phyloP scores from a whole-genome alignment of 2,888 invertebrate species.

The Homarus gammarus region DNA sequence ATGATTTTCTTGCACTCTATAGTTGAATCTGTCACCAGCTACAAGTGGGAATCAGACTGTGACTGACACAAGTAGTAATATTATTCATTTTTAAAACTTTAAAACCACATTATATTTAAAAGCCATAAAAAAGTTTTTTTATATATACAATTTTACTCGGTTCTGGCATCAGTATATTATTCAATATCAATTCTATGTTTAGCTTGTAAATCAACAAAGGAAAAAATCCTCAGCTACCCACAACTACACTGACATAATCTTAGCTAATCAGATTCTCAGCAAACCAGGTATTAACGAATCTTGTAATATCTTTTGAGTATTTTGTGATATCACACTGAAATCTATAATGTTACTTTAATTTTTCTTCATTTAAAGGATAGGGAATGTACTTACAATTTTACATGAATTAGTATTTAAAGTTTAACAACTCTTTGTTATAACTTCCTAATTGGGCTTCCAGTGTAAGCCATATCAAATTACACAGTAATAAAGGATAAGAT shows the following conservation, averaged over 20 bases:
- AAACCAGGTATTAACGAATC: neutral
- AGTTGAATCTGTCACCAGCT: neutral
- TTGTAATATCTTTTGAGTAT: too few relatives aligned
- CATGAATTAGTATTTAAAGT: neutral
- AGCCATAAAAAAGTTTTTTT: neutral
- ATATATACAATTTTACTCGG: neutral
- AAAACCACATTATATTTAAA: too few relatives aligned
- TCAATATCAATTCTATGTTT: neutral
- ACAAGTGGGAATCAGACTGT: neutral
- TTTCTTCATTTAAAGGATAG: neutral
- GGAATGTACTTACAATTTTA: neutral
- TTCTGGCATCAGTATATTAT: neutral
- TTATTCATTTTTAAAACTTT: neutral
- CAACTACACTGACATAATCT: neutral
- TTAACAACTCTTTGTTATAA: neutral
- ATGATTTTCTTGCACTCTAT: neutral
- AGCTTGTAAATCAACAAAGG: neutral
- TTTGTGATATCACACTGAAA: neutral
- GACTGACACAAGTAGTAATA: neutral
- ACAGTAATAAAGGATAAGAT: neutral
- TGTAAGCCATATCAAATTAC: neutral
- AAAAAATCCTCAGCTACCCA: neutral
- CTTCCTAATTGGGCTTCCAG: neutral
- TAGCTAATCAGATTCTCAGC: neutral
- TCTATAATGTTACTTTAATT: neutral